phyloP scores from a whole-genome alignment of 2,113 vertebrate species.

The Plotosus lineatus region DNA sequence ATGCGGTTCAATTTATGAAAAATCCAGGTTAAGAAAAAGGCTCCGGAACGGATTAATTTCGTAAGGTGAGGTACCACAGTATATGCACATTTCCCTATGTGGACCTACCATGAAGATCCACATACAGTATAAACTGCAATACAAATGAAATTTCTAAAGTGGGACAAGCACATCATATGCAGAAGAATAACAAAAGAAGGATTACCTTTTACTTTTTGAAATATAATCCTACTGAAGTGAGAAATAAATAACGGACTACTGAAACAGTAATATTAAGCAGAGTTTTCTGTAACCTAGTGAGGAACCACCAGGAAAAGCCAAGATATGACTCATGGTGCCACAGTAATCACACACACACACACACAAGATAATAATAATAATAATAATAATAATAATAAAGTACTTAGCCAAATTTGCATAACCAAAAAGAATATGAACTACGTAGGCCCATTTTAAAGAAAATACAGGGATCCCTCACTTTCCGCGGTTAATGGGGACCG shows the following conservation, averaged over 20 bases:
- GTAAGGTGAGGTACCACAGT: too few species aligned
- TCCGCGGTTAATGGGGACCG: too few species aligned
- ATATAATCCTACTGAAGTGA: not conserved
- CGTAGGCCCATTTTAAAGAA: not conserved
- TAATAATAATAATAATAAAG: not conserved
- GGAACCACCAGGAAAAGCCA: not conserved
- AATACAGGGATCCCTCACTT: too few species aligned
- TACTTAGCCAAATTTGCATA: not conserved
- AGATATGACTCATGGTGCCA: too few species aligned
- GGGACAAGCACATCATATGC: not conserved
- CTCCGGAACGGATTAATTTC: too few species aligned
- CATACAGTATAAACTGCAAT: not conserved
- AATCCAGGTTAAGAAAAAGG: too few species aligned
- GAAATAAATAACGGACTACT: not conserved
- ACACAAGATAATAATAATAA: too few species aligned
- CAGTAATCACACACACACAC: too few species aligned
- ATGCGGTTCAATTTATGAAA: too few species aligned
- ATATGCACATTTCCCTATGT: not conserved
- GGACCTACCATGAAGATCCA: conserved; percentile 9
- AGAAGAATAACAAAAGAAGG: not conserved
- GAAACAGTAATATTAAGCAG: not conserved
- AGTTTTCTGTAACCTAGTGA: not conserved
- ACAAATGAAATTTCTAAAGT: not conserved
- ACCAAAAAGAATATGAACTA: not conserved
- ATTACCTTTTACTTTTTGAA: not conserved